Base-by-base conservation (phyloP, 2,797 vertebrate genomes). In the Rhabdophis nuchalis region DNA sequence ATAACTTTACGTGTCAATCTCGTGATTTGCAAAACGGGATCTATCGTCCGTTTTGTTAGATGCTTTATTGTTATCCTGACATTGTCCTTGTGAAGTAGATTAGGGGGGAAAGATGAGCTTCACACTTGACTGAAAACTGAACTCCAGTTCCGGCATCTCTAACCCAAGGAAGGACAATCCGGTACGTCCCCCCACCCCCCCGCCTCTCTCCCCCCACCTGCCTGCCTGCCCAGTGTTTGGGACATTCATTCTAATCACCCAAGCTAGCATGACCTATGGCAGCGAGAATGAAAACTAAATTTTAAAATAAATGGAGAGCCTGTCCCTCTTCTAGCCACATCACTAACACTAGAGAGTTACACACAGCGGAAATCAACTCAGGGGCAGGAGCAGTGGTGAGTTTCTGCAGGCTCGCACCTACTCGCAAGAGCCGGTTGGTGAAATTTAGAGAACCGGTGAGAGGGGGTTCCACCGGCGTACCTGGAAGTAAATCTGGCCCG, bases 81-180 rank as follows among this genome's bases (percentile, higher is more conserved):
- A 87, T 57, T 57, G 56, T 57, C 86, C 54, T 57, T 58, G 52
- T 87, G 86, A 86, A 53, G 85, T 86, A 86, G 85, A 53, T 52
- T 86, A 82, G 25, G 72, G 46, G 72, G 9, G 72, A 82, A 82
- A 46, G 72, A 82, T 46, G 36, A 56, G 54, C 54, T 56, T 87
- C 52, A 87, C 86, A 56, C 72, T 82, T 46, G 72, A 46, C 36
- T 82, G 72, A 82, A 82, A 86, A 29, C 14, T 53, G 85, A 86
- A 52, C 50, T 53, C 14, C 2, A 53, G 50, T 53, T 53, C 14
- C 46, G 53, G 50, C 5, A 1, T 53, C 85, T 53, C 72, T 82
- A 82, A 82, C 72, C 72, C 9, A 11, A 46, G 36, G 72, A 82
- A 46, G 36, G 72, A 46, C 72, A 77, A 23, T 1, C 4, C 20